phyloP scores from a whole-genome alignment of 1,140 invertebrate species.

The Pristionchus pacificus region DNA sequence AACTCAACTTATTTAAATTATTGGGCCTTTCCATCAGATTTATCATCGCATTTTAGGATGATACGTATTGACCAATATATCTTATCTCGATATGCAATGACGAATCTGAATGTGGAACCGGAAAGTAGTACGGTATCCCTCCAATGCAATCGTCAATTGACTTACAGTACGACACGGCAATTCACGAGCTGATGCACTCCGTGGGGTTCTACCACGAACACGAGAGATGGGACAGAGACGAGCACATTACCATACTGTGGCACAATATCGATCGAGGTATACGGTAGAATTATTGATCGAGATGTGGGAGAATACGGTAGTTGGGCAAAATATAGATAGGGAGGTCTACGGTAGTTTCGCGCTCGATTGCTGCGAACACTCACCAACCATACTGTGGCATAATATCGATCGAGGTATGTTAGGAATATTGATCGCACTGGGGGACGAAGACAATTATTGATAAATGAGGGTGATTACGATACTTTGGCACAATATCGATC shows the following conservation, averaged over 20 bases:
- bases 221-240: conserved; percentile 65
- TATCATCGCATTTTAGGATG: no score
- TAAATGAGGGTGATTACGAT: background rate
- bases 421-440: background rate
- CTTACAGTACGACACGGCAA: conserved; percentile 49
- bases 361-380: background rate
- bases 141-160: background rate
- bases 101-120: no score
- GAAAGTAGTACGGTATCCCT: background rate
- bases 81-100: no score
- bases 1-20: no score
- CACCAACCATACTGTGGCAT: conserved; percentile 65
- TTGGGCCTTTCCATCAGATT: no score
- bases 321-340: background rate
- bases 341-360: background rate
- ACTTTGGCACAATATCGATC: background rate
- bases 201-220: conserved; percentile 64
- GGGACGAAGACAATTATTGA: no score
- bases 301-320: conserved; percentile 1
- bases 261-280: conserved; percentile 65
- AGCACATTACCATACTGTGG: conserved; percentile 66
- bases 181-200: conserved; percentile 69
- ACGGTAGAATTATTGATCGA: background rate
- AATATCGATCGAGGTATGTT: conserved; percentile 64
- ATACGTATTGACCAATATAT: no score